Evolutionary conservation across 1,140 invertebrate species (phyloP), one percentile per base, ranked within the genome.

Genomic region (Alviniconcha marisindica): DNA sequence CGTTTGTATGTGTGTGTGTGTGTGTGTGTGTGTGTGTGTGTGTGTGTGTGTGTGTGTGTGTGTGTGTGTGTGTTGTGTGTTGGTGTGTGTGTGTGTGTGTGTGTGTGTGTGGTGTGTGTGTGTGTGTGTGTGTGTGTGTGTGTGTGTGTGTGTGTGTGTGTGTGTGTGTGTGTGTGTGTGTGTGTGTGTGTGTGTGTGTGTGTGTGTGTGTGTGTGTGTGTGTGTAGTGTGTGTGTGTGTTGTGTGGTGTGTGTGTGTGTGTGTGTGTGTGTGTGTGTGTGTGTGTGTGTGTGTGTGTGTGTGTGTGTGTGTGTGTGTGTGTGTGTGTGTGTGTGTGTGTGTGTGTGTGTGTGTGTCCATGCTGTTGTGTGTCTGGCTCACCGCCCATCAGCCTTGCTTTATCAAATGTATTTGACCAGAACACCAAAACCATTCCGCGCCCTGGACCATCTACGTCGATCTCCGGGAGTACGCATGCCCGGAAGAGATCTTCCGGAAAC

Each of bases 391-490:
- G 7, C 48, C 7, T 51, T 51, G 48, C 48, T 21, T 21, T 51
- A 7, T 7, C 21, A 12, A 51, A 51, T 51, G 48, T 51, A 51
- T n/a, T n/a, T n/a, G n/a, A n/a, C n/a, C n/a, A n/a, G n/a, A n/a
- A n/a, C n/a, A n/a, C n/a, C n/a, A n/a, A n/a, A n/a, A n/a, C n/a
- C n/a, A n/a, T n/a, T n/a, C n/a, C n/a, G n/a, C n/a, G 3, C 2
- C 42, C 1, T 77, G 73, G 73, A 74, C 51, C 24, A 28, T 76
- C 54, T 74, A 77, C 40, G 56, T 82, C 2, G 81, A 82, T 42
- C 71, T 63, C 31, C 42, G 54, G 18, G 73, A 74, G 38, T 74
- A 76, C 44, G 71, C 54, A 42, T 82, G 81, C 54, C 81, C 81
- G n/a, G 73, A 76, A 7, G 81, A 76, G 14, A 60, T 82, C 21